A percentile compares a stretch with the other conserved stretches of the same genome.
Conservation (phyloP, 2,797 vertebrate species). For the Pogoniulus pusillus region DNA sequence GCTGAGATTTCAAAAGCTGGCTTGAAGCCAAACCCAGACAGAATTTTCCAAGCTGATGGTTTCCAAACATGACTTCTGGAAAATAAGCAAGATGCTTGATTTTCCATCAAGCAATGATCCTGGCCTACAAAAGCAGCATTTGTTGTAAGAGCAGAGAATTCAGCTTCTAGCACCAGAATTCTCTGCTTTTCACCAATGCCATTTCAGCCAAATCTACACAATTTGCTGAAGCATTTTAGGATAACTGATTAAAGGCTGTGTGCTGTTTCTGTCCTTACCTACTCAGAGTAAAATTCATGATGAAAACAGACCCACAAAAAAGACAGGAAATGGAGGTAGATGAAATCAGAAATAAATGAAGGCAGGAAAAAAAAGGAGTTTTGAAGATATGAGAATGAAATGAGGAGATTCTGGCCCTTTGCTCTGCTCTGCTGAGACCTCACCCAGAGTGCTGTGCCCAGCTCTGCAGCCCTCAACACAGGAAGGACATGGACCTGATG, state of each 20-base stretch:
- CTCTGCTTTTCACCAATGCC: not conserved
- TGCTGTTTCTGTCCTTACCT: not conserved
- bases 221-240: not conserved
- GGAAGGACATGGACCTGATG: too few relatives aligned
- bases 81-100: slow-evolving; percentile 22
- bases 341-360: not conserved
- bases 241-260: not conserved
- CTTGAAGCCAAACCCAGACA: slow-evolving; percentile 12
- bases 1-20: slow-evolving; percentile 30
- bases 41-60: slow-evolving; percentile 22
- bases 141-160: not conserved
- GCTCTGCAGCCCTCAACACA: too few relatives aligned
- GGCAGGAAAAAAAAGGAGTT: not conserved
- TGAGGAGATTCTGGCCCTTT: too few relatives aligned
- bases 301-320: not conserved
- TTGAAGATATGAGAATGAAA: not conserved
- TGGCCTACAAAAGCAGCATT: not conserved
- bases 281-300: not conserved
- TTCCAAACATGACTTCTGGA: slow-evolving; percentile 20
- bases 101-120: slow-evolving; percentile 11
- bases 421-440: too few relatives aligned
- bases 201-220: not conserved
- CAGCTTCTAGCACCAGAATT: not conserved
- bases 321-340: not conserved
- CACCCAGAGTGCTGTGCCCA: too few relatives aligned